Percentiles rank a stretch among this genome's conserved stretches.
Evolutionary conservation across 2,888 invertebrate species (phyloP).

Genomic region (Julus scandinavius): DNA sequence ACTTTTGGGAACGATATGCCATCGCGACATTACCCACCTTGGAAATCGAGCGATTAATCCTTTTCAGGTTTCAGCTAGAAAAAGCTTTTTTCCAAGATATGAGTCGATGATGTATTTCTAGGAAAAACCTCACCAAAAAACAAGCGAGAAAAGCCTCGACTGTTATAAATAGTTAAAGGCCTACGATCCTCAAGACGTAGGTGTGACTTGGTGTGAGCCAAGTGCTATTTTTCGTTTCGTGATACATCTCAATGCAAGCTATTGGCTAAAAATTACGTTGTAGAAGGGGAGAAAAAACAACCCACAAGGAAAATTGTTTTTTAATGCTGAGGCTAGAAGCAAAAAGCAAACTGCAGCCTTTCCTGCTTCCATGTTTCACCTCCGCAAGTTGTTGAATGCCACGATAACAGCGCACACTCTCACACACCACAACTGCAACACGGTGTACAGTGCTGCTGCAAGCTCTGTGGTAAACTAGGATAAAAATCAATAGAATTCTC

Average conservation of each 20-base stretch:
- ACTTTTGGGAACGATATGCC: neutral
- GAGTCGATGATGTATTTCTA: neutral
- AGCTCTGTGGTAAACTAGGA: neutral
- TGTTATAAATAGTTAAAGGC: neutral
- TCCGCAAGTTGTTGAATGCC: slow-evolving; percentile 16
- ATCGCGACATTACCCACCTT: neutral
- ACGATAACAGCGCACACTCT: slow-evolving; percentile 19
- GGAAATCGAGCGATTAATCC: neutral
- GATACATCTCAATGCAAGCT: neutral
- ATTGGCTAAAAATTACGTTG: neutral
- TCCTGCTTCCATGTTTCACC: slow-evolving; percentile 21
- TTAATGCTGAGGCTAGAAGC: neutral
- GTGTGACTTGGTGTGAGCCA: neutral
- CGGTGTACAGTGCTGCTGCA: slow-evolving; percentile 32
- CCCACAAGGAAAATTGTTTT: neutral
- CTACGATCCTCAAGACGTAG: neutral
- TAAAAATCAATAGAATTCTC: slow-evolving; percentile 23
- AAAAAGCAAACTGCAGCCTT: neutral
- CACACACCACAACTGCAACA: neutral
- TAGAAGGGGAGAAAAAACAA: neutral
- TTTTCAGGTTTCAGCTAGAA: neutral
- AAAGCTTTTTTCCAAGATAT: neutral
- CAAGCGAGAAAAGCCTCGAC: neutral
- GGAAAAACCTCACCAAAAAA: neutral
- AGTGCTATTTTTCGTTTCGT: slow-evolving; percentile 15